Evolutionary conservation across 1,140 invertebrate genomes (phyloP).

Genomic region (Brachionus sp.): DNA sequence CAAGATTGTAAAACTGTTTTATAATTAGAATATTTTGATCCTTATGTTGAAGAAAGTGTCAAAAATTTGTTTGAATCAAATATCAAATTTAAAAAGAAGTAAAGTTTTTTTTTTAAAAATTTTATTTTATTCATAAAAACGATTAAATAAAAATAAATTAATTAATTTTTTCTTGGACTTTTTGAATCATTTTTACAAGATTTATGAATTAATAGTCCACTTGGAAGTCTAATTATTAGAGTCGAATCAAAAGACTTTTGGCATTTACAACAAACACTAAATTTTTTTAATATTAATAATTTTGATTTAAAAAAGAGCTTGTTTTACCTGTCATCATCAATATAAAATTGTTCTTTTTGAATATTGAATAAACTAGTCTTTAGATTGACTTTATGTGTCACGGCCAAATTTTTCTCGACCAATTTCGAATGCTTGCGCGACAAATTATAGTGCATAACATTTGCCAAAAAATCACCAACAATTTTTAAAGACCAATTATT

Average conservation of each 20-base stretch:
- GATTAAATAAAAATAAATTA: background rate
- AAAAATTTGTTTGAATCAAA: too few species aligned
- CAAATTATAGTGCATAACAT: background rate
- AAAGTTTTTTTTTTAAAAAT: too few species aligned
- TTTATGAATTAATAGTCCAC: conserved; percentile 24
- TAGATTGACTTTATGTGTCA: background rate
- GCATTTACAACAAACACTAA: conserved; percentile 12
- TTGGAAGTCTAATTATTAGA: background rate
- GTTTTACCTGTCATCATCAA: conserved; percentile 36
- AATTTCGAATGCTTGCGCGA: background rate
- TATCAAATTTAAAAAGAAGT: too few species aligned
- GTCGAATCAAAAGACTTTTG: background rate
- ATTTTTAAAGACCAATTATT: conserved; percentile 40
- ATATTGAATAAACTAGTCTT: conserved; percentile 12
- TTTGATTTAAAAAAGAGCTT: background rate
- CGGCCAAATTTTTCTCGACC: conserved; percentile 18
- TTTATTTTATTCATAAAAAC: background rate
- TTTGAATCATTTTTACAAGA: conserved; percentile 33
- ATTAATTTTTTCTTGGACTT: background rate
- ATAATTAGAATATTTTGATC: too few species aligned
- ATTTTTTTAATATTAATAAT: background rate
- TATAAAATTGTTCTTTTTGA: conserved; percentile 38
- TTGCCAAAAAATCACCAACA: background rate
- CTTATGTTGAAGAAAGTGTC: too few species aligned
- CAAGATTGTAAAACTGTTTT: too few species aligned